These are phyloP conservation scores for Lepidurus packardi DNA, from an alignment of 1,140 invertebrate species.

Conservation along the genomic window DNA sequence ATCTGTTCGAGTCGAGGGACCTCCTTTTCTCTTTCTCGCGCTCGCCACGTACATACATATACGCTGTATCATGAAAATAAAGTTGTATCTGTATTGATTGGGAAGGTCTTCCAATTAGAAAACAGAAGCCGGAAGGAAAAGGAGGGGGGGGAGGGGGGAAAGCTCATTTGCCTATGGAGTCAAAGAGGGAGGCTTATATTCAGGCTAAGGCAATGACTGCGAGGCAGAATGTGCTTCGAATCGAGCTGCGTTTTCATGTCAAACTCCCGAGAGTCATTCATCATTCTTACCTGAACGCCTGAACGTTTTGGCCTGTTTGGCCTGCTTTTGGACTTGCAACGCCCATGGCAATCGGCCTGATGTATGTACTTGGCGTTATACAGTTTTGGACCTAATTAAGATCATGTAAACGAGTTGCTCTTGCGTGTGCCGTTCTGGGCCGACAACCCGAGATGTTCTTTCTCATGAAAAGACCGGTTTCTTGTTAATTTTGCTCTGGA, in stretches of 20 bases:
- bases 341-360: no score
- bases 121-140: constrained; percentile 7
- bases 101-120: constrained; percentile 11
- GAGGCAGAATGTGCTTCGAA: not conserved
- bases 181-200: not conserved
- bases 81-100: constrained; percentile 19
- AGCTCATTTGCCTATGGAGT: not conserved
- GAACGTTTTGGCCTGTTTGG: not conserved
- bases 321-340: no score
- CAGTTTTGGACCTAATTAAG: not conserved
- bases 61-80: constrained; percentile 7
- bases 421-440: no score
- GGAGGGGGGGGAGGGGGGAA: not conserved
- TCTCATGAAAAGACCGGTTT: no score
- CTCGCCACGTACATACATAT: not conserved
- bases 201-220: not conserved
- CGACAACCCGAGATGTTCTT: no score
- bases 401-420: not conserved
- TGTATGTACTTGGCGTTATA: not conserved
- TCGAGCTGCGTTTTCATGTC: no score
- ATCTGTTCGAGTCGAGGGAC: not conserved
- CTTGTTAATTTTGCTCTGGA: no score
- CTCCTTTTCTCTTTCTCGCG: not conserved
- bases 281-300: constrained; percentile 14
- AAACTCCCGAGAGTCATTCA: not conserved